A percentile compares a stretch with the other conserved stretches of the same genome.
Conservation (phyloP, 2,888 invertebrate genomes). For the Didymodactylos carnosus region DNA sequence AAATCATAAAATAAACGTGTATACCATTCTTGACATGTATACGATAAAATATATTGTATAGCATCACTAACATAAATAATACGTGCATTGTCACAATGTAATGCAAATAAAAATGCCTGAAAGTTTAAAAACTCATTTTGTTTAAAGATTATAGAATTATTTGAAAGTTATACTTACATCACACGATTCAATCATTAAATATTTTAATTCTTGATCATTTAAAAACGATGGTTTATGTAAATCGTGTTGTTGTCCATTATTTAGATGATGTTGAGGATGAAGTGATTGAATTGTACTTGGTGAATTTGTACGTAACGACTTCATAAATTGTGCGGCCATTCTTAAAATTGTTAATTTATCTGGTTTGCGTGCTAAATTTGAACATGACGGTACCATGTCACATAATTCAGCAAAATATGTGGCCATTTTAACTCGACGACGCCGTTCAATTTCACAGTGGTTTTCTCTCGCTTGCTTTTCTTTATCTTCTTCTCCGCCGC, state of each 20-base stretch:
- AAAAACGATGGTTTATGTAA: slow-evolving; percentile 90
- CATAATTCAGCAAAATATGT: slow-evolving; percentile 97
- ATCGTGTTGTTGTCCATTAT: background rate
- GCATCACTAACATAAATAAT: slow-evolving; percentile 97
- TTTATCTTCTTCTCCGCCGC: slow-evolving; percentile 9
- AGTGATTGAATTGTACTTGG: background rate
- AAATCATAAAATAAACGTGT: slow-evolving; percentile 54
- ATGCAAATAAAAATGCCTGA: slow-evolving; percentile 89
- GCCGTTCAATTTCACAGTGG: slow-evolving; percentile 93
- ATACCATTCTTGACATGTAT: slow-evolving; percentile 4
- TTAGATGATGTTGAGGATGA: background rate
- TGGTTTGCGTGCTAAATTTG: slow-evolving; percentile 85
- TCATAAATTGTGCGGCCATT: slow-evolving; percentile 99
- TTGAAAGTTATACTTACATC: too few relatives aligned
- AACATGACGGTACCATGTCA: slow-evolving; percentile 98
- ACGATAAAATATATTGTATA: slow-evolving; percentile 60
- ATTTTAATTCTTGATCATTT: slow-evolving; percentile 94
- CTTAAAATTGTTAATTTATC: slow-evolving; percentile 94
- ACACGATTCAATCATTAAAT: slow-evolving; percentile 91
- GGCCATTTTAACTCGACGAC: slow-evolving; percentile 97
- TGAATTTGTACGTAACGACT: slow-evolving; percentile 45
- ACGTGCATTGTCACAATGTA: slow-evolving; percentile 85
- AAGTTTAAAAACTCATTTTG: too few relatives aligned
- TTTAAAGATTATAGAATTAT: too few relatives aligned
- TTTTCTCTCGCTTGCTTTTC: slow-evolving; percentile 49